Evolutionary conservation across 92 coral and sea anemone species (phyloP).

Genomic region (Umimayanthus kanabou): DNA sequence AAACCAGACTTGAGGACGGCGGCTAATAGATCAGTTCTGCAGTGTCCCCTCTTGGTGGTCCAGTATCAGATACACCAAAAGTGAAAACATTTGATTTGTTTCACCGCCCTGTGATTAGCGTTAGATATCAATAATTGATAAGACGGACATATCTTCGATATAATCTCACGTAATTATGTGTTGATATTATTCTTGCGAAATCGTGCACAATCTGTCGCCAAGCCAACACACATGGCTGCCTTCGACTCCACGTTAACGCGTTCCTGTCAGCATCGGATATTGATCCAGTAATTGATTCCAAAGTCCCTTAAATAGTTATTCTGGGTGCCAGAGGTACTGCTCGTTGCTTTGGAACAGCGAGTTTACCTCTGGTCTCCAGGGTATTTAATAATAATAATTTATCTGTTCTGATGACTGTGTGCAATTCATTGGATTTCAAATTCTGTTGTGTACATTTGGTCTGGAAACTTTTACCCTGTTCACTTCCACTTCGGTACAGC

Average conservation of each 20-base stretch:
- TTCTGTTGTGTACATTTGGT: too few species aligned
- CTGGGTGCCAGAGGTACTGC: too few species aligned
- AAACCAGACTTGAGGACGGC: slow-evolving; percentile 19
- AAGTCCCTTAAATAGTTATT: not conserved
- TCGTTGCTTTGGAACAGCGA: too few species aligned
- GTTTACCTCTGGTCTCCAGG: too few species aligned
- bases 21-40: not conserved
- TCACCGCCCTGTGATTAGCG: slow-evolving; percentile 14
- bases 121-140: not conserved
- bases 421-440: not conserved
- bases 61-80: not conserved
- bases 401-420: not conserved
- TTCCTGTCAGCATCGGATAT: not conserved
- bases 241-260: not conserved
- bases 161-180: not conserved
- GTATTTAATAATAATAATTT: not conserved
- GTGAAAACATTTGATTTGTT: not conserved
- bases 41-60: slow-evolving; percentile 14
- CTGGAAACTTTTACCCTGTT: too few species aligned
- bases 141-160: not conserved
- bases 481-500: too few species aligned
- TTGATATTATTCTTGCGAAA: not conserved
- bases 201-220: slow-evolving; percentile 19
- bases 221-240: slow-evolving; percentile 3
- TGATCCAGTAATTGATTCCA: not conserved